These are phyloP conservation scores for Dendrocopos noguchii DNA, from an alignment of 2,113 vertebrate species.

Conservation along the genomic window DNA sequence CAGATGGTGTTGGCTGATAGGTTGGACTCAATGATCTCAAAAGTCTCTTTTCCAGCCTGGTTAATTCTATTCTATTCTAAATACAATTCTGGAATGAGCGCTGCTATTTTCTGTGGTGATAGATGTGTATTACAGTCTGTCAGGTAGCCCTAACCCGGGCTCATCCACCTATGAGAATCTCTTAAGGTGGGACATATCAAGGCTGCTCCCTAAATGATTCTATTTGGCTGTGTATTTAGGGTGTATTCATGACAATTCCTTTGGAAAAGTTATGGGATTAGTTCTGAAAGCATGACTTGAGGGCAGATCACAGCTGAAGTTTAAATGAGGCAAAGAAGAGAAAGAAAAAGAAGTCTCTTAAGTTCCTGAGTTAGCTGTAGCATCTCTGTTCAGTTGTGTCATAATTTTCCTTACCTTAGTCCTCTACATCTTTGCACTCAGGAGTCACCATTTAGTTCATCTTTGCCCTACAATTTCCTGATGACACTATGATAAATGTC, in stretches of 20 bases:
- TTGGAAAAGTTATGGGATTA: background rate
- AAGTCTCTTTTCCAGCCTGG: too few relatives aligned
- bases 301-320: background rate
- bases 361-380: background rate
- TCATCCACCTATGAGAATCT: background rate
- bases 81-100: background rate
- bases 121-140: background rate
- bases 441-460: background rate
- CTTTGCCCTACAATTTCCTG: background rate
- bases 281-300: background rate
- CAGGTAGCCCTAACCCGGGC: background rate
- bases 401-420: background rate
- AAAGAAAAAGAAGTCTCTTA: background rate
- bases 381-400: background rate
- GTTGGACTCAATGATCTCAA: too few relatives aligned
- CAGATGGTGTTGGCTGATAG: too few relatives aligned
- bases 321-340: background rate
- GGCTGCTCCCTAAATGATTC: background rate
- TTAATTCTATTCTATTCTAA: background rate
- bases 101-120: background rate
- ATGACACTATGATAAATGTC: background rate
- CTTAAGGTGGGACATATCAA: background rate
- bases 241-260: background rate
- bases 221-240: background rate
- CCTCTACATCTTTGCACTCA: background rate